Conservation (phyloP, 2,113 vertebrate species). For the Syngnathus typhle region DNA sequence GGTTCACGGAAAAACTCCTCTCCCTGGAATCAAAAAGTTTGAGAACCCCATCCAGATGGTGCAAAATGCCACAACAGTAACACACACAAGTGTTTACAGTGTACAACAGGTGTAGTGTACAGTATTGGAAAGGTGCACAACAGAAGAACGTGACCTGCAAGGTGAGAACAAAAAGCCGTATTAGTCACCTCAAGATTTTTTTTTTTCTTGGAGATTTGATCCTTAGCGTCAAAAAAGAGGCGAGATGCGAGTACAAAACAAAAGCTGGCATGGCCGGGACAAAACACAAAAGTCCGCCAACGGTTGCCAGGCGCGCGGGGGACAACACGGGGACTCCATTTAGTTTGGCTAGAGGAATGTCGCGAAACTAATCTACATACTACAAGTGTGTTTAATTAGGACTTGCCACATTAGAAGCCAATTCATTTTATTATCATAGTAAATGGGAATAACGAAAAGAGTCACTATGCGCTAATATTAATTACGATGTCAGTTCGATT, state of each 20-base stretch:
- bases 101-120: conserved; percentile 21
- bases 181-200: neutral
- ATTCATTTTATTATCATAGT: neutral
- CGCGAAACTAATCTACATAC: conserved; percentile 37
- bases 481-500: too few relatives aligned
- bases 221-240: neutral
- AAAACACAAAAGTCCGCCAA: conserved; percentile 21
- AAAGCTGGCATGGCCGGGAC: conserved; percentile 31
- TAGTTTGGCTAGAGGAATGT: conserved; percentile 33
- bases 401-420: neutral
- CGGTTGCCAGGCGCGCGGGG: conserved; percentile 1
- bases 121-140: conserved; percentile 23
- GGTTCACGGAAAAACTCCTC: neutral
- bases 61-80: neutral
- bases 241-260: conserved; percentile 46
- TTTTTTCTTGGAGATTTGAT: neutral
- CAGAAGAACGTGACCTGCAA: conserved; percentile 3
- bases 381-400: conserved; percentile 38
- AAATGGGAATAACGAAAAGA: neutral
- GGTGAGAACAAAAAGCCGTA: neutral
- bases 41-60: neutral
- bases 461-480: neutral
- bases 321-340: neutral
- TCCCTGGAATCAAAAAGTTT: neutral
- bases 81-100: conserved; percentile 11